A percentile compares a stretch with the other conserved stretches of the same genome.
Evolutionary conservation across 2,888 invertebrate genomes (phyloP).

Genomic region (Linnaemya vulpina): DNA sequence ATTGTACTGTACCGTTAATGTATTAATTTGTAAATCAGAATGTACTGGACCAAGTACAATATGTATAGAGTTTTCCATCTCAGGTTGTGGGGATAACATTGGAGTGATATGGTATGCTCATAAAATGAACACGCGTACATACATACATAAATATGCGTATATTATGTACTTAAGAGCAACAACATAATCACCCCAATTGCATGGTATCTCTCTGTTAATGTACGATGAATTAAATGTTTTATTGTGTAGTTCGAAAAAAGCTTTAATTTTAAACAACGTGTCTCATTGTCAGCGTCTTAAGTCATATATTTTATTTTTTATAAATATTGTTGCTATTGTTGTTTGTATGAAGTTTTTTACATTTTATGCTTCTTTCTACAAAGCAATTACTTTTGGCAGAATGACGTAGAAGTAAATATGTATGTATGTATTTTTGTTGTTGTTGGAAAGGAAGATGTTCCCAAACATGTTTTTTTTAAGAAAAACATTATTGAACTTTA

Average conservation of each 20-base stretch:
- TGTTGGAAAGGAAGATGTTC: conserved; percentile 56
- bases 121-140: not conserved
- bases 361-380: conserved; percentile 22
- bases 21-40: not conserved
- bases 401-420: conserved; percentile 52
- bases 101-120: not conserved
- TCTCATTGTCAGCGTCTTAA: conserved; percentile 49
- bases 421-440: conserved; percentile 7
- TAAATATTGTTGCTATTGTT: conserved; percentile 35
- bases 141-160: no score
- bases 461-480: conserved; percentile 59
- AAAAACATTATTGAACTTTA: not conserved
- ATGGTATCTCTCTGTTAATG: conserved; percentile 10
- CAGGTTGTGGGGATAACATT: not conserved
- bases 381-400: conserved; percentile 37
- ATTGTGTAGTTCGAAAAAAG: conserved; percentile 14
- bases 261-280: conserved; percentile 57
- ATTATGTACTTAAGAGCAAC: not conserved
- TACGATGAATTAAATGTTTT: conserved; percentile 9
- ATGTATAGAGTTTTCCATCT: not conserved
- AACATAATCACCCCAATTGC: conserved; percentile 1
- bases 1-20: not conserved
- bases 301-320: conserved; percentile 10
- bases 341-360: conserved; percentile 30
- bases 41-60: not conserved